Evolutionary conservation across 2,113 vertebrate genomes (phyloP).

Genomic region (Leucopternis melanops): DNA sequence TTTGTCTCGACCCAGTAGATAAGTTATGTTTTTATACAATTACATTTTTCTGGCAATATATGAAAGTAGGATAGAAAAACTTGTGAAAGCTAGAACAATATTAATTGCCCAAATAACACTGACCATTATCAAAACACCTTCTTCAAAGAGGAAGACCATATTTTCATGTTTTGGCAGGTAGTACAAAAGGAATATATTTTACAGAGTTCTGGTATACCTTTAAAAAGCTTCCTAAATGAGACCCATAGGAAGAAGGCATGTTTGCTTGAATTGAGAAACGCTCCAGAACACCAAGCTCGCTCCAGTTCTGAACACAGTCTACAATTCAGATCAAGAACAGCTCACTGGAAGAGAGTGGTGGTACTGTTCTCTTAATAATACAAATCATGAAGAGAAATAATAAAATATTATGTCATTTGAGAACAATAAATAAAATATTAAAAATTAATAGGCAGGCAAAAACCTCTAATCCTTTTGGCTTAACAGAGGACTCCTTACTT

Average conservation of each 20-base stretch:
- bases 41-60: background rate
- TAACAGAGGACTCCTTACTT: background rate
- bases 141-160: background rate
- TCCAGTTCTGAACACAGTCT: background rate
- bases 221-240: background rate
- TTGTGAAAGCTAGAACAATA: background rate
- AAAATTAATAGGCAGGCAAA: background rate
- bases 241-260: background rate
- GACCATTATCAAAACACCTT: background rate
- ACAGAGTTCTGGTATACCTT: background rate
- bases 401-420: background rate
- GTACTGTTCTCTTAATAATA: background rate
- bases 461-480: background rate
- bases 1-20: background rate
- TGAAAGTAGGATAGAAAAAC: background rate
- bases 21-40: background rate
- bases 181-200: background rate
- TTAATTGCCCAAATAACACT: background rate
- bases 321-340: background rate
- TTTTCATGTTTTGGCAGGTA: background rate
- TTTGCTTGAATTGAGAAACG: background rate
- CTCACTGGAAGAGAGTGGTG: background rate
- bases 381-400: background rate
- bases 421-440: background rate
- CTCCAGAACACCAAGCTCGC: background rate